A percentile compares a stretch with the other conserved stretches of the same genome.
Evolutionary conservation across 2,888 invertebrate species (phyloP).

Genomic region (Noctua fimbriata): DNA sequence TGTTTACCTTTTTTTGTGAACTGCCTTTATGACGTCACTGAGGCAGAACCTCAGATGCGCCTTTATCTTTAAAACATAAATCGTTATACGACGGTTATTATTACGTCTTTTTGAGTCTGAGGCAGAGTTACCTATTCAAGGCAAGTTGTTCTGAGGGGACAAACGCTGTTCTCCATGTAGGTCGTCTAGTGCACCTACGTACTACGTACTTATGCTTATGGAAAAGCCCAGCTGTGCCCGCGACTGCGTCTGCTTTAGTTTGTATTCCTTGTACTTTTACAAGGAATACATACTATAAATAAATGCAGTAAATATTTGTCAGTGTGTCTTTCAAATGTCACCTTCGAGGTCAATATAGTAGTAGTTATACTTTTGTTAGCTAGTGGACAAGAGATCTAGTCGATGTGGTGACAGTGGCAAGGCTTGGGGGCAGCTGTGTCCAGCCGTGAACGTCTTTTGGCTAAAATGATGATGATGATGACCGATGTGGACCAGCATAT

Average conservation of each 20-base stretch:
- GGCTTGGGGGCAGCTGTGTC: neutral
- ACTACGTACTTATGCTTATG: slow-evolving; percentile 1
- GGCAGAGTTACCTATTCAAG: slow-evolving; percentile 50
- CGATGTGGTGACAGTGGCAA: neutral
- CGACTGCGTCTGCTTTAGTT: neutral
- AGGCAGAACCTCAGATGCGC: slow-evolving; percentile 22
- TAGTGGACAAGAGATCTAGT: neutral
- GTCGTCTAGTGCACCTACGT: neutral
- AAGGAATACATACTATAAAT: slow-evolving; percentile 1
- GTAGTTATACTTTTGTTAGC: neutral
- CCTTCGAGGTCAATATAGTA: neutral
- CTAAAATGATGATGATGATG: neutral
- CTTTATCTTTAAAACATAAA: slow-evolving; percentile 19
- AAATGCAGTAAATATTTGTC: slow-evolving; percentile 1
- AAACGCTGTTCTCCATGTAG: slow-evolving; percentile 36
- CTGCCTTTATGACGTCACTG: slow-evolving; percentile 35
- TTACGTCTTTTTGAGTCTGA: slow-evolving; percentile 37
- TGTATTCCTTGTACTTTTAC: no score
- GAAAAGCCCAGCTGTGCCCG: slow-evolving; percentile 11
- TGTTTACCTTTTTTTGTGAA: slow-evolving; percentile 22
- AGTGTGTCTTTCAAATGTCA: neutral
- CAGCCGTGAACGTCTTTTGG: neutral
- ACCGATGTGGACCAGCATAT: neutral
- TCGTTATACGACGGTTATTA: slow-evolving; percentile 41
- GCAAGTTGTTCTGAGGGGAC: slow-evolving; percentile 41